Base-by-base conservation (phyloP, 2,113 vertebrate genomes). In the Edolisoma coerulescens region DNA sequence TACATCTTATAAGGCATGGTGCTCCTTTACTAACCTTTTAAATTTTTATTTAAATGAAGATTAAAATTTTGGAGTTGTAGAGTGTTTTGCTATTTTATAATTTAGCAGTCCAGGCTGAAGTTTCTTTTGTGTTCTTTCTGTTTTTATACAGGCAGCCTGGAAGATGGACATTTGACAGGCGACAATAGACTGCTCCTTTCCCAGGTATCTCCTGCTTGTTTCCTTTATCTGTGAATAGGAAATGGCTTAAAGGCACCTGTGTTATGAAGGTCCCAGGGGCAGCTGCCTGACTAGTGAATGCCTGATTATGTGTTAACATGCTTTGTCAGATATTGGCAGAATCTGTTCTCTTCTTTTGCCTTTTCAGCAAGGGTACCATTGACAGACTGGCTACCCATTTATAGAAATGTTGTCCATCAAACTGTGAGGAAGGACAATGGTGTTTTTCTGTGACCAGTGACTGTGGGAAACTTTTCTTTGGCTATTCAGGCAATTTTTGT, bases 381-480 rank as follows among this genome's bases (percentile, higher is more conserved):
- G 98, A 98, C 98, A 98, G 98, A 98, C 98, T 98, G 98, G 98
- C 98, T 98, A 98, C 98, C 97, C 98, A 98, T 99, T 99, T 99
- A 99, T 99, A 99, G 98, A 98, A 99, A 98, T 99, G 98, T 99
- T 99, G 99, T 99, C 99, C 99, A 98, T 99, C 98, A 99, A 99
- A 99, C 98, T 98, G 97, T 97, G 98, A 98, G 98, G 98, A 98
- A 98, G 98, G 98, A 99, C 99, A 99, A 99, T 99, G 98, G 98
- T 98, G 98, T 98, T 99, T 99, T 99, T 99, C 99, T 98, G 98
- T 98, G 98, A 98, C 98, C 98, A 99, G 99, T 99, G 99, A 99
- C 99, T 99, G 99, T 99, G 99, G 99, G 99, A 99, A 99, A 99
- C 99, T 99, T 99, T 99, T 98, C 98, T 99, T 99, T 98, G 97